Evolutionary conservation across 2,888 invertebrate species (phyloP).

Genomic region (Lamproptera curius): DNA sequence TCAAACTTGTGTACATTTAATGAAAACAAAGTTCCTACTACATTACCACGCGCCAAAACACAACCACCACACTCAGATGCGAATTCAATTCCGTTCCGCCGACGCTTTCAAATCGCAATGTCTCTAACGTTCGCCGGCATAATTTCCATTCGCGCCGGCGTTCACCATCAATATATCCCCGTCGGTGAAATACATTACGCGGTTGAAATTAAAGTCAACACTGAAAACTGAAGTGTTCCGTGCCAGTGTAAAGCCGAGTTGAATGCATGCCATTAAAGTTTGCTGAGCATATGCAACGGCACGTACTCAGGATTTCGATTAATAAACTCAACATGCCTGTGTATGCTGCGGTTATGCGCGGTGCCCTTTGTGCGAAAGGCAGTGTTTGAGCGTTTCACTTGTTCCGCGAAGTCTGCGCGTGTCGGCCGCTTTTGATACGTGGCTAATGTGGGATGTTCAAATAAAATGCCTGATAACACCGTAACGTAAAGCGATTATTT

Average conservation of each 20-base stretch:
- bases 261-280: conserved; percentile 20
- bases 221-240: conserved; percentile 12
- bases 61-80: background rate
- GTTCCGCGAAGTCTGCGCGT: too few species aligned
- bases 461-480: too few species aligned
- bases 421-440: too few species aligned
- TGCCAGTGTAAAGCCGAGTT: conserved; percentile 19
- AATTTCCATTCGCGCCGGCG: conserved; percentile 2
- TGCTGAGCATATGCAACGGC: conserved; percentile 16
- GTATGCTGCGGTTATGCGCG: too few species aligned
- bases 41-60: background rate
- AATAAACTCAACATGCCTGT: conserved; percentile 14
- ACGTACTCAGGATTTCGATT: conserved; percentile 14
- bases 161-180: conserved; percentile 17
- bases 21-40: too few species aligned
- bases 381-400: too few species aligned
- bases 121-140: conserved; percentile 1
- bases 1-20: too few species aligned
- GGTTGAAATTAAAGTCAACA: conserved; percentile 19
- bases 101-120: conserved; percentile 1
- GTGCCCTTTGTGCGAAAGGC: too few species aligned
- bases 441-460: too few species aligned
- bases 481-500: too few species aligned
- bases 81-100: background rate
- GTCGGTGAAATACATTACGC: conserved; percentile 20